phyloP scores from a whole-genome alignment of 37 sponge, comb jelly and placozoan genomes.

The Aplysina aerophoba region DNA sequence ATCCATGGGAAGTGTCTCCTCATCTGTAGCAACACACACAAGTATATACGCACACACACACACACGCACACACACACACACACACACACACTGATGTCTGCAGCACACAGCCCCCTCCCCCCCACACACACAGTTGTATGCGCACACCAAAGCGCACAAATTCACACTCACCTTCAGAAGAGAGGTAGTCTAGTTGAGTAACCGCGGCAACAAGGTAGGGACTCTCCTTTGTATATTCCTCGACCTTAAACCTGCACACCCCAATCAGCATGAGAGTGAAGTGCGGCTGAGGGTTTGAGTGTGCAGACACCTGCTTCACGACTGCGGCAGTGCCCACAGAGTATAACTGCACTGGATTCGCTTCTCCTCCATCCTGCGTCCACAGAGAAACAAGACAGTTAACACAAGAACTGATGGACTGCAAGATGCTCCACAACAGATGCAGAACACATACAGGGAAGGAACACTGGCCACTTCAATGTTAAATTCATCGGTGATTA shows the following conservation, averaged over 20 bases:
- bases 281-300: slow-evolving; percentile 47
- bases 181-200: slow-evolving; percentile 65
- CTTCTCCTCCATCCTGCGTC: too few species aligned
- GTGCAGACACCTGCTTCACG: slow-evolving; percentile 50
- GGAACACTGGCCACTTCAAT: too few species aligned
- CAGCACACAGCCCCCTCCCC: neutral
- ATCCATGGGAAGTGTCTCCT: slow-evolving; percentile 26
- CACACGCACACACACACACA: neutral
- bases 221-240: slow-evolving; percentile 45
- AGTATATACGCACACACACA: neutral
- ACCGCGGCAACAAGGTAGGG: slow-evolving; percentile 56
- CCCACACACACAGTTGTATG: neutral
- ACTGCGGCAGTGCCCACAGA: slow-evolving; percentile 64
- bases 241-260: slow-evolving; percentile 58
- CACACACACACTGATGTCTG: neutral
- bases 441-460: too few species aligned
- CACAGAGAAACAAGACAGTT: too few species aligned
- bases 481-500: too few species aligned
- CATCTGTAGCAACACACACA: neutral
- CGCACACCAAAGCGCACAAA: neutral
- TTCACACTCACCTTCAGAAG: slow-evolving; percentile 24
- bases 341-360: neutral
- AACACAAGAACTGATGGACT: too few species aligned
- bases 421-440: too few species aligned
- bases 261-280: slow-evolving; percentile 61